phyloP scores from a whole-genome alignment of 2,113 vertebrate species.

The Barnardius zonarius region DNA sequence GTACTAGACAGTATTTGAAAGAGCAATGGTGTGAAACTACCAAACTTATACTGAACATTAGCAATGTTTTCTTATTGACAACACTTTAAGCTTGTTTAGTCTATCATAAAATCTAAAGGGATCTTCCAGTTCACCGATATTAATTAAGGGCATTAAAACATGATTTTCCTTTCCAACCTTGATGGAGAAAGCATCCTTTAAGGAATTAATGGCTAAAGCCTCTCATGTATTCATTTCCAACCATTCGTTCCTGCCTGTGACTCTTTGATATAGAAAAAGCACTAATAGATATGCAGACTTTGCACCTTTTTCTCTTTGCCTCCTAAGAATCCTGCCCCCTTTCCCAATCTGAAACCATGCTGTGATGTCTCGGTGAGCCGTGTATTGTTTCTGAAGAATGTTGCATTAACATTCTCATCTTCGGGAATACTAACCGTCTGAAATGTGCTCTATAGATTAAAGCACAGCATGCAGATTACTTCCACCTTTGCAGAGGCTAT shows the following conservation, averaged over 20 bases:
- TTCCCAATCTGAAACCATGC: neutral
- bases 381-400: neutral
- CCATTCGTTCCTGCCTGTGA: neutral
- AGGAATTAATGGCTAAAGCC: neutral
- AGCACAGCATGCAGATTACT: neutral
- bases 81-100: neutral
- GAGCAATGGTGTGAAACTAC: neutral
- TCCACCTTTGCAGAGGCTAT: neutral
- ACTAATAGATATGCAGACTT: neutral
- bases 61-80: neutral
- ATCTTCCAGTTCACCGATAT: neutral
- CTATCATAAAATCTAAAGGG: neutral
- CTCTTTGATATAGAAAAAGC: fast-evolving
- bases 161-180: neutral
- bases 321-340: neutral
- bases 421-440: neutral
- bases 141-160: neutral
- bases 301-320: neutral
- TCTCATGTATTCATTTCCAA: neutral
- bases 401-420: neutral
- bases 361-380: neutral
- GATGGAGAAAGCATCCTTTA: neutral
- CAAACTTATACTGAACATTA: neutral
- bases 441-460: neutral
- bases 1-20: neutral